Evolutionary conservation across 1,140 invertebrate species (phyloP), one percentile per base, ranked within the genome.

Genomic region (Aphelenchoides fujianensis): DNA sequence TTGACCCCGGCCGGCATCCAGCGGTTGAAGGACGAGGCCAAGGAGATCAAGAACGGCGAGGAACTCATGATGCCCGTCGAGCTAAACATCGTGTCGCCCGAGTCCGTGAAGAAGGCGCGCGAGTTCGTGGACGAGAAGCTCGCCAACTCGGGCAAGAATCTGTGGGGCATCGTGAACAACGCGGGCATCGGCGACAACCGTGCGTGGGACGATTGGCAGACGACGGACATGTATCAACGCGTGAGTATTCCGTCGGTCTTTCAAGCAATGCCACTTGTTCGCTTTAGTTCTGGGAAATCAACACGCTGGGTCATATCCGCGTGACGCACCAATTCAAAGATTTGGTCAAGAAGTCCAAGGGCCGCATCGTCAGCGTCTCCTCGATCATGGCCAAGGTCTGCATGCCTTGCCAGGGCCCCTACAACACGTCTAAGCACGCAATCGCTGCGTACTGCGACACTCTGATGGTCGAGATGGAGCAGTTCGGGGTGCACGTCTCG

Each of bases 321-420:
- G 74, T 76, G 23, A 75, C 73, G 3, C 73, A 74, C 30, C 32
- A 61, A 62, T 76, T 74, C 74, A 74, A 76, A 63, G 63, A 27
- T 27, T 62, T 74, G 31, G 37, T 74, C 19, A 76, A 74, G 41
- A 68, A 69, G 12, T 30, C 72, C 19, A 63, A 57, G 55, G 70
- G 72, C 3, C 54, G 72, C 23, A 74, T 74, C 59, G 72, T 74
- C 2, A 36, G 35, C 23, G 52, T 74, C 28, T 30, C 71, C 9
- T 73, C 70, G 48, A 72, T 54, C 2, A 72, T 68, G 23, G 71
- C 66, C 53, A 73, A 62, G 32, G 71, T 73, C 2, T 36, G 19
- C 16, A 16, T 64, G 30, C 57, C 67, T 23, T 9, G 48, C 55
- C 12, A 1, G 28, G 16, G n/a, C 3, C 69, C 19, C 23, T 71